Evolutionary conservation across 2,113 vertebrate genomes (phyloP).

Genomic region (Atractosteus spatula): DNA sequence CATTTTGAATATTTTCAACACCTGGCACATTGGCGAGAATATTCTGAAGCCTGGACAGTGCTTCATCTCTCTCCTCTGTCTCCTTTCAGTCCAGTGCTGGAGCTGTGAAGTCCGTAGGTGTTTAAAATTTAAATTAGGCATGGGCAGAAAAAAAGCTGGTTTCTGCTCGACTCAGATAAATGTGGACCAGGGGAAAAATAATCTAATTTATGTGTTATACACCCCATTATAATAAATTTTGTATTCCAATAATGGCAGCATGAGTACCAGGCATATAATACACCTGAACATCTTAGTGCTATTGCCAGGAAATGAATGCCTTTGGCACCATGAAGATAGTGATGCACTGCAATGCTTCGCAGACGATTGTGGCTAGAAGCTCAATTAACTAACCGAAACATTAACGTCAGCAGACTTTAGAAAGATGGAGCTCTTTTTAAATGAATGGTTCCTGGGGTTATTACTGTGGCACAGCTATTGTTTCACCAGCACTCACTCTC

Average conservation of each 20-base stretch:
- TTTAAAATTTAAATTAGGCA: background rate
- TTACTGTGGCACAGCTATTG: constrained; percentile 7
- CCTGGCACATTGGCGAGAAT: too few species aligned
- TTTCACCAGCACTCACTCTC: too few species aligned
- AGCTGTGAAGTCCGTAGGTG: background rate
- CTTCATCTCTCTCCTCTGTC: too few species aligned
- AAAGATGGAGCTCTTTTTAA: background rate
- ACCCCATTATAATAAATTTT: background rate
- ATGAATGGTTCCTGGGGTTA: constrained; percentile 4
- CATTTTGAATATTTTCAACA: too few species aligned
- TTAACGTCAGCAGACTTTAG: constrained; percentile 15
- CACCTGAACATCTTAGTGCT: background rate
- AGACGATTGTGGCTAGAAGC: constrained; percentile 13
- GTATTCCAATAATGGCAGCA: background rate
- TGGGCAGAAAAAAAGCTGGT: background rate
- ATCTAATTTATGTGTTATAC: background rate
- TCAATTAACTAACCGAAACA: constrained; percentile 22
- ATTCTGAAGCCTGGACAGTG: too few species aligned
- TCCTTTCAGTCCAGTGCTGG: background rate
- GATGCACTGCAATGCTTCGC: background rate
- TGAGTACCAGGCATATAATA: background rate
- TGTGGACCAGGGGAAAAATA: background rate
- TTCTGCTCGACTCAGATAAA: background rate
- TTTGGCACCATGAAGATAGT: background rate
- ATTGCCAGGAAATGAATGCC: background rate